Percentiles rank a stretch among this genome's conserved stretches.
phyloP scores from a whole-genome alignment of 2,113 vertebrate species.

The Sinocyclocheilus rhinocerous region DNA sequence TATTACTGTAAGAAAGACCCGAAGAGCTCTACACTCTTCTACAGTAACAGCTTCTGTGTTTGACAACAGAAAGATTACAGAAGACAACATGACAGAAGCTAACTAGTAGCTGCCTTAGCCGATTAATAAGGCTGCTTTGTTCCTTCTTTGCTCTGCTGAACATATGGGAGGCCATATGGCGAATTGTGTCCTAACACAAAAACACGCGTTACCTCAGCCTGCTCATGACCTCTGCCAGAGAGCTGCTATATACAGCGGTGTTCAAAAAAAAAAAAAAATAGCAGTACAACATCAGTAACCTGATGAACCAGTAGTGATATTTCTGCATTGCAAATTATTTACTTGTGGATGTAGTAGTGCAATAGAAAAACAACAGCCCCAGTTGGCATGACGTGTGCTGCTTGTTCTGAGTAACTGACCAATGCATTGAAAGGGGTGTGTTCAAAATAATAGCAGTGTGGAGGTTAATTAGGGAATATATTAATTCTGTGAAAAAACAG shows the following conservation, averaged over 20 bases:
- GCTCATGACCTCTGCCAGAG: not conserved
- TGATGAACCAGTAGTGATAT: too few species aligned
- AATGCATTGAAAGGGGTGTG: too few species aligned
- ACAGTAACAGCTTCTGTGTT: not conserved
- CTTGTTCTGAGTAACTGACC: too few species aligned
- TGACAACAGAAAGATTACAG: slow-evolving; percentile 32
- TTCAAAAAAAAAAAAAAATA: too few species aligned
- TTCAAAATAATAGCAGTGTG: too few species aligned
- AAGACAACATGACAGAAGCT: slow-evolving; percentile 50
- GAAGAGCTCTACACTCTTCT: not conserved
- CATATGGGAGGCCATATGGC: slow-evolving; percentile 71
- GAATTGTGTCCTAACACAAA: slow-evolving; percentile 40
- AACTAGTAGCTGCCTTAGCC: slow-evolving; percentile 57
- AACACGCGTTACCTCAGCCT: slow-evolving; percentile 13
- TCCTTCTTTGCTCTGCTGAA: slow-evolving; percentile 57
- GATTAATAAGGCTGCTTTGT: slow-evolving; percentile 67
- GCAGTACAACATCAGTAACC: too few species aligned
- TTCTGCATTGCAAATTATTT: too few species aligned
- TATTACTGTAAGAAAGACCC: not conserved
- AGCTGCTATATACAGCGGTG: not conserved
- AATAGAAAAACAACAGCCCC: too few species aligned
- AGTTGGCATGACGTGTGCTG: too few species aligned
- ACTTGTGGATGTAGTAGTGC: too few species aligned
- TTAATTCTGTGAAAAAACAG: not conserved
- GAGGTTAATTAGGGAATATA: not conserved